Evolutionary conservation across 23 tunicate species (phyloP), one percentile per base, ranked within the genome.

Genomic region (Ciona savignyi): DNA sequence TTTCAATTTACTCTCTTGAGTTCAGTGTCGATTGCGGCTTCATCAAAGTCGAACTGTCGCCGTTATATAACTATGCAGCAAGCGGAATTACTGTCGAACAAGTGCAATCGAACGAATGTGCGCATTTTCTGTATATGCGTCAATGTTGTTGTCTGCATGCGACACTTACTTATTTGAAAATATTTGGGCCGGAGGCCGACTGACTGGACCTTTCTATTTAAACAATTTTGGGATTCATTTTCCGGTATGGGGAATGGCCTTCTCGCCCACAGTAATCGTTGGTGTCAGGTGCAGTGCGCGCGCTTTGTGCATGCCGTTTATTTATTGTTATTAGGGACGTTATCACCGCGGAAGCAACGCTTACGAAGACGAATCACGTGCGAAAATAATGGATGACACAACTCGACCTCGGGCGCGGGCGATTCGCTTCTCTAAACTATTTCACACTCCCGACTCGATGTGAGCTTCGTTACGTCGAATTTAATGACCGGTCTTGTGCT

Each of bases 271-370:
- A 6, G 56, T 42, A 42, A 42, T 42, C 56, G 56, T 9, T 42
- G 11, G 56, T 15, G 56, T 42, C 56, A 42, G 56, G 56, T 42
- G 56, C 56, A 15, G 15, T 15, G 56, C 9, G 56, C 56, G 56
- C 56, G n/a, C 15, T 42, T 42, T 42, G 56, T 42, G 56, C 56
- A 29, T 49, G 49, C 73, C 51, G 73, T 69, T 69, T 69, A 69
- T 69, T 69, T 69, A 69, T 69, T 69, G 73, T 69, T 32, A 69
- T 69, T 69, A 33, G 29, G 51, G 73, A 69, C 73, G 34, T 69
- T 69, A 69, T 69, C 51, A 49, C 24, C 73, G 73, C 34, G 33
- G 56, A 2, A 35, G 1, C 51, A 51, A 69, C 73, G 73, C 73
- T 69, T 69, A 69, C 73, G 73, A 69, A 31, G 73, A 69, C 73